Conservation (phyloP, 30 jellyfish, hydroid and myxozoan genomes). For the Cassiopea xamachana region DNA sequence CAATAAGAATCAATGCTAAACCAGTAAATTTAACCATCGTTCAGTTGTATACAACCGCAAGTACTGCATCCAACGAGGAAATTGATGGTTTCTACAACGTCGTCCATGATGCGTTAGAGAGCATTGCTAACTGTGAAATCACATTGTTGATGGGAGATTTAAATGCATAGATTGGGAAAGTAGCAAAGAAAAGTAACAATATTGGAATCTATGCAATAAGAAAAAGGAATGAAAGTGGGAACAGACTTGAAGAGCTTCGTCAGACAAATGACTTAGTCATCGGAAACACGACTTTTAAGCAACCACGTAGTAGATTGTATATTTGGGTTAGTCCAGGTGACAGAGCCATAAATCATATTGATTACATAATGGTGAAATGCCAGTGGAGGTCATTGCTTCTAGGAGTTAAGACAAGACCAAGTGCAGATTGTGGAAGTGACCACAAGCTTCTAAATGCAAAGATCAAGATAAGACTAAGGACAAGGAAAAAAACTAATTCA, state of each 20-base stretch:
- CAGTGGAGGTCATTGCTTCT: too few species aligned
- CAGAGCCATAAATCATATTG: too few species aligned
- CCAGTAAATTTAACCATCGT: slow-evolving; percentile 20
- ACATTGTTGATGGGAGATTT: slow-evolving; percentile 32
- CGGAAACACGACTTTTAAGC: slow-evolving; percentile 5
- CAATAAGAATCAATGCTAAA: slow-evolving; percentile 11
- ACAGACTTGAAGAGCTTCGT: slow-evolving; percentile 31
- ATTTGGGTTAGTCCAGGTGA: too few species aligned
- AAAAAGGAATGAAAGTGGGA: slow-evolving; percentile 38
- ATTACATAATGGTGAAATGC: too few species aligned
- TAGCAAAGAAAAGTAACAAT: slow-evolving; percentile 39
- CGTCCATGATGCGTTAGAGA: slow-evolving; percentile 48
- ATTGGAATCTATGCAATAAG: slow-evolving; percentile 52
- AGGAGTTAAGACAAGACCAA: too few species aligned
- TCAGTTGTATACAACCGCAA: slow-evolving; percentile 17
- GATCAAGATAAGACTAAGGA: too few species aligned
- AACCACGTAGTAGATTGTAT: too few species aligned
- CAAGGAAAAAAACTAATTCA: too few species aligned
- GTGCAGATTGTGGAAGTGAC: too few species aligned
- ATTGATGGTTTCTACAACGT: slow-evolving; percentile 27
- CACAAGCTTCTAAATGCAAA: too few species aligned
- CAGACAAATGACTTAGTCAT: slow-evolving; percentile 28
- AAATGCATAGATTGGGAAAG: slow-evolving; percentile 1
- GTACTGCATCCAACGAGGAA: slow-evolving; percentile 21
- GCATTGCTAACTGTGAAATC: slow-evolving; percentile 36